Evolutionary conservation across 30 jellyfish, hydroid and myxozoan species (phyloP).

Genomic region (Aurelia sp.): DNA sequence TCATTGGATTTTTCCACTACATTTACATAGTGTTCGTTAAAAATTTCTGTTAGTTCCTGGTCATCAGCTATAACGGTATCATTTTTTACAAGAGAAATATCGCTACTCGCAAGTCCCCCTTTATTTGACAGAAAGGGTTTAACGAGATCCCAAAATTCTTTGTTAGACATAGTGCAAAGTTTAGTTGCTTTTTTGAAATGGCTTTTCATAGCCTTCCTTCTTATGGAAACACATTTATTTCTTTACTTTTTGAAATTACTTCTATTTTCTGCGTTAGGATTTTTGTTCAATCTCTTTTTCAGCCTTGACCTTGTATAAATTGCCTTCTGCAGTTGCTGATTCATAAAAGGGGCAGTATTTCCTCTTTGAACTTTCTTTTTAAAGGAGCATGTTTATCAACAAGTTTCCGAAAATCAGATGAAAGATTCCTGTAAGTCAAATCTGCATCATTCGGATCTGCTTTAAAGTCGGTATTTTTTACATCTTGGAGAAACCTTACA

Average conservation of each 20-base stretch:
- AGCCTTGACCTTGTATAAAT: conserved; percentile 12
- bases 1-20: conserved; percentile 37
- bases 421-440: too few species aligned
- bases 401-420: too few species aligned
- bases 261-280: conserved; percentile 44
- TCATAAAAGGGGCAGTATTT: too few species aligned
- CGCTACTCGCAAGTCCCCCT: conserved; percentile 7
- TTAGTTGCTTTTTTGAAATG: conserved; percentile 39
- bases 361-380: too few species aligned
- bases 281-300: conserved; percentile 9
- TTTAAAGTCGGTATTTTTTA: conserved; percentile 39
- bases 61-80: too few species aligned
- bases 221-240: conserved; percentile 52
- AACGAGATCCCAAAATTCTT: conserved; percentile 43
- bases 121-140: conserved; percentile 8
- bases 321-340: too few species aligned
- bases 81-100: not conserved
- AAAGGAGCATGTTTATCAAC: too few species aligned
- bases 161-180: conserved; percentile 39
- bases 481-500: conserved; percentile 42
- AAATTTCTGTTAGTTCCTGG: too few species aligned
- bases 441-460: not conserved
- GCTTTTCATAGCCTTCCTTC: conserved; percentile 29
- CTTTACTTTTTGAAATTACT: conserved; percentile 37
- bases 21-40: not conserved